phyloP scores from a whole-genome alignment of 2,113 vertebrate species.

The Odocoileus hemionus region DNA sequence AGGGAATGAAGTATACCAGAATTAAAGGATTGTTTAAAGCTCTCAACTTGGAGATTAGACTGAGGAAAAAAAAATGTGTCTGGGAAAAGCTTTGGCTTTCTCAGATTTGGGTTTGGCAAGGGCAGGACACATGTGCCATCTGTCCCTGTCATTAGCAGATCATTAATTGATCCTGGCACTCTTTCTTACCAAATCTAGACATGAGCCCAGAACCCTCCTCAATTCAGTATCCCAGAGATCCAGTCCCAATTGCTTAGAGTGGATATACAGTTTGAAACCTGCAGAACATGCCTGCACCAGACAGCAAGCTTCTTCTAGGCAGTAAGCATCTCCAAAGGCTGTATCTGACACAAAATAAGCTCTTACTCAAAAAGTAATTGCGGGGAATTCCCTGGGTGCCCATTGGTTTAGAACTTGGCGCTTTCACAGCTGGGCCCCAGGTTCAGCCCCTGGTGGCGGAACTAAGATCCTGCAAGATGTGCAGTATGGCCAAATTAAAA shows the following conservation, averaged over 20 bases:
- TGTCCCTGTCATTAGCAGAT: not conserved
- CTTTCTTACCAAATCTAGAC: not conserved
- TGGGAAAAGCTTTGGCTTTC: not conserved
- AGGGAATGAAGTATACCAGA: not conserved
- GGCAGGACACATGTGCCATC: not conserved
- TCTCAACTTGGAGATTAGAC: not conserved
- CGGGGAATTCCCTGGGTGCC: not conserved
- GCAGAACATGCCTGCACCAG: not conserved
- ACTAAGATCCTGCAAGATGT: not conserved
- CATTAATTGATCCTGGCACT: not conserved
- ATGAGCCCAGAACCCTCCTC: not conserved
- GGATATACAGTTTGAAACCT: not conserved
- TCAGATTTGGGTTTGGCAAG: not conserved
- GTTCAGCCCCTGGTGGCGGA: not conserved
- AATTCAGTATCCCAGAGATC: not conserved
- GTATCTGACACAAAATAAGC: not conserved
- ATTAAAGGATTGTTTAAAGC: not conserved
- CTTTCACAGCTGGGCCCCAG: not conserved
- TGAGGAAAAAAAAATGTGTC: not conserved
- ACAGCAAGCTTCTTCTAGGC: not conserved
- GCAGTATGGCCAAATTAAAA: not conserved
- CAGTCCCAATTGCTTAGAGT: not conserved
- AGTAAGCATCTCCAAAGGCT: not conserved
- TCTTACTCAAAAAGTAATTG: not conserved
- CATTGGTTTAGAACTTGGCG: not conserved